Evolutionary conservation across 2,888 invertebrate species (phyloP).

Genomic region (Oasisia sp.): DNA sequence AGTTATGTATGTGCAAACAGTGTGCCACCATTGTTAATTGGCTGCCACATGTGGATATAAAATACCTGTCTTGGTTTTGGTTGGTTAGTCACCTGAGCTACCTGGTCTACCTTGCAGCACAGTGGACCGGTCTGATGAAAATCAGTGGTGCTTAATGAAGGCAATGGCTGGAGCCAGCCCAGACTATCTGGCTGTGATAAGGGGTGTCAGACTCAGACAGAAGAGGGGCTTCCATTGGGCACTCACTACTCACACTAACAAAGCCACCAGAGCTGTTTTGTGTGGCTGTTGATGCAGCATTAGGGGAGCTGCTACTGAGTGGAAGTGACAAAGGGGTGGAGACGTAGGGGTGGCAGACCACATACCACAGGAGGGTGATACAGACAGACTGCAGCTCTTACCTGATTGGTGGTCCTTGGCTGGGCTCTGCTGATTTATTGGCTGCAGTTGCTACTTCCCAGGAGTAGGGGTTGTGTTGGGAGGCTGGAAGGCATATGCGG

Average conservation of each 20-base stretch:
- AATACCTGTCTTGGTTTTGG: not conserved
- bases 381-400: not conserved
- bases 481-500: not conserved
- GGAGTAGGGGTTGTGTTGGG: not conserved
- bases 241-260: not conserved
- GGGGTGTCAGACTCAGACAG: not conserved
- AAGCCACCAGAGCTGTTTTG: not conserved
- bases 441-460: not conserved
- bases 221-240: not conserved
- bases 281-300: not conserved
- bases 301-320: not conserved
- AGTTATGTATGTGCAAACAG: not conserved
- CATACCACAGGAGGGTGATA: not conserved
- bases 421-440: not conserved
- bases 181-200: not conserved
- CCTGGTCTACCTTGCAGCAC: not conserved
- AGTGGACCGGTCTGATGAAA: not conserved
- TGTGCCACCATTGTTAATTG: not conserved
- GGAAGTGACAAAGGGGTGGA: not conserved
- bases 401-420: conserved; percentile 1
- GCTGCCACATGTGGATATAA: not conserved
- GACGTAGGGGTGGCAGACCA: not conserved
- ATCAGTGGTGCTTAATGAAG: not conserved
- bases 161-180: not conserved
- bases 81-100: not conserved